Conservation (phyloP, 2,113 vertebrate species). For the Pipa parva region DNA sequence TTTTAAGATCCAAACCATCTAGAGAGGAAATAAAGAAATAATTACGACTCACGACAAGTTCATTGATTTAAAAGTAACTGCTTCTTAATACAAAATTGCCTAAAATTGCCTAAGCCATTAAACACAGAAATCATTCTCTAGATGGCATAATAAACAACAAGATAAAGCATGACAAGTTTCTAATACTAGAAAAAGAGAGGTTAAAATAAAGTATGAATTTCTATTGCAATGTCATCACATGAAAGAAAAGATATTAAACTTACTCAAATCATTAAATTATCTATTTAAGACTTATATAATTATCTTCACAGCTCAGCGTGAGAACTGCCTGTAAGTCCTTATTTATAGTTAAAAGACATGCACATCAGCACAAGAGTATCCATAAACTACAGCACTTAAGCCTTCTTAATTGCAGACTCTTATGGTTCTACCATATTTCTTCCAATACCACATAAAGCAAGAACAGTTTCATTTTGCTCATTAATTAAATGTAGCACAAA, state of each 20-base stretch:
- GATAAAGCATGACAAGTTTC: slow-evolving; percentile 3
- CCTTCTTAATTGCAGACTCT: slow-evolving; percentile 26
- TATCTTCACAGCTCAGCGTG: slow-evolving; percentile 20
- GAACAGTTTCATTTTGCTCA: slow-evolving; percentile 7
- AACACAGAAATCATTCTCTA: background rate
- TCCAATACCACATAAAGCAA: background rate
- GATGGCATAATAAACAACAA: slow-evolving; percentile 22
- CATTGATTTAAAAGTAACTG: background rate
- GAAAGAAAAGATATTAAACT: slow-evolving; percentile 36
- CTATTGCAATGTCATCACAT: slow-evolving; percentile 23
- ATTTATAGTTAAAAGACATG: slow-evolving; percentile 22
- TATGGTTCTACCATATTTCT: slow-evolving; percentile 37
- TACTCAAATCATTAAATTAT: slow-evolving; percentile 24
- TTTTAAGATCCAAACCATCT: too few species aligned
- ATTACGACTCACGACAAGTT: background rate
- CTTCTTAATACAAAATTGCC: slow-evolving; percentile 2
- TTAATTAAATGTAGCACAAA: slow-evolving; percentile 3
- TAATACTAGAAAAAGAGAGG: background rate
- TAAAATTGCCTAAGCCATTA: background rate
- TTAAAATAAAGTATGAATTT: slow-evolving; percentile 17
- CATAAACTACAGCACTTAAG: slow-evolving; percentile 28
- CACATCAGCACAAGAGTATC: slow-evolving; percentile 6
- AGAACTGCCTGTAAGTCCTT: slow-evolving; percentile 23
- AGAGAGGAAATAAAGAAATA: slow-evolving; percentile 1
- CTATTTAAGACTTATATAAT: slow-evolving; percentile 30